Percentiles rank a stretch among this genome's conserved stretches.
These are phyloP conservation scores for Armadillidium nasatum DNA, from an alignment of 1,140 invertebrate genomes.

Conservation along the genomic window DNA sequence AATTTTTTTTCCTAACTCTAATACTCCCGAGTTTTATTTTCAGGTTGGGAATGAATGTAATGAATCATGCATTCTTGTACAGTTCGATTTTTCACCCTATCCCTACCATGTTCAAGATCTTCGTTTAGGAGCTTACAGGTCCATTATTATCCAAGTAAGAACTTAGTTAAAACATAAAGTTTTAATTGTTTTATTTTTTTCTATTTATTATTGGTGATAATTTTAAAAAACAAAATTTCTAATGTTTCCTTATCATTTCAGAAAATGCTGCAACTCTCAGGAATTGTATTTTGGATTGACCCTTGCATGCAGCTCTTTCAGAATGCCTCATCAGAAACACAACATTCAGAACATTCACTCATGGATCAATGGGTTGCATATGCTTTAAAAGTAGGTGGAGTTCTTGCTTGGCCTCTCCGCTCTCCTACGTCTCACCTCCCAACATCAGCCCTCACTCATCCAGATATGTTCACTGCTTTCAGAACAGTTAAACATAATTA, in stretches of 20 bases:
- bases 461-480: conserved; percentile 88
- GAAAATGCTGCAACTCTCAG: conserved; percentile 68
- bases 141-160: conserved; percentile 78
- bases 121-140: conserved; percentile 72
- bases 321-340: background rate
- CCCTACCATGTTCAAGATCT: conserved; percentile 78
- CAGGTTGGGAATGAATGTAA: conserved; percentile 72
- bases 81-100: conserved; percentile 70
- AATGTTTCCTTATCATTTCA: conserved; percentile 48
- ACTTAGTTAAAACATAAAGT: background rate
- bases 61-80: conserved; percentile 66
- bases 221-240: background rate
- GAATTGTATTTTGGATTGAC: conserved; percentile 70
- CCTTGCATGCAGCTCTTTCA: conserved; percentile 56
- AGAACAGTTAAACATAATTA: conserved; percentile 55
- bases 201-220: background rate
- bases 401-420: conserved; percentile 67
- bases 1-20: too few relatives aligned
- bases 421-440: conserved; percentile 60
- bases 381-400: conserved; percentile 55
- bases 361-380: conserved; percentile 47
- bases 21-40: conserved; percentile 45
- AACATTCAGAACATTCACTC: background rate
- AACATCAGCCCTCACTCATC: conserved; percentile 85
- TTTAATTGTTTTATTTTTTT: background rate